Percentiles rank a stretch among this genome's conserved stretches.
Evolutionary conservation across 2,888 invertebrate genomes (phyloP).

Genomic region (Lucinisca nassula): DNA sequence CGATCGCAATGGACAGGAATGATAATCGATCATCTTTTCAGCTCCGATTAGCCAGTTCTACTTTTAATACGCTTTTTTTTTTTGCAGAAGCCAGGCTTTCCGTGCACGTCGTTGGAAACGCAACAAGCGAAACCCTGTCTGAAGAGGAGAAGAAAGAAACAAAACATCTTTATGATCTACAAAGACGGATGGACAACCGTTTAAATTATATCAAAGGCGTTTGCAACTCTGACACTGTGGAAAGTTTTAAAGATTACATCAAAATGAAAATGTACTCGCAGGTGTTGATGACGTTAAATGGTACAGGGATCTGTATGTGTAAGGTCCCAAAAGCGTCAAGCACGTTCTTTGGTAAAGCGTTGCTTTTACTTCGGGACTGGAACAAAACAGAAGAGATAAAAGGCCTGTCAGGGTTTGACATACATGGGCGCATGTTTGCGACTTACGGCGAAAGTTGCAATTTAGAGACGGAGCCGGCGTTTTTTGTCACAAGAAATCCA

Average conservation of each 20-base stretch:
- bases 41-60: neutral
- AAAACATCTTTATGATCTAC: neutral
- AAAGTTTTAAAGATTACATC: neutral
- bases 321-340: slow-evolving; percentile 54
- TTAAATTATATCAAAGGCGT: neutral
- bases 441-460: neutral
- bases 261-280: neutral
- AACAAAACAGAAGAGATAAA: slow-evolving; percentile 18
- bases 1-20: too few species aligned
- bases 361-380: slow-evolving; percentile 28
- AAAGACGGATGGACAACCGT: neutral
- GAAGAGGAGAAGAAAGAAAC: neutral
- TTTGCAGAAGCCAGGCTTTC: neutral
- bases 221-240: neutral
- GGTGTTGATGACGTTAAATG: neutral
- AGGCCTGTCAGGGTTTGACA: slow-evolving; percentile 31
- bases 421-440: slow-evolving; percentile 19
- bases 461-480: neutral
- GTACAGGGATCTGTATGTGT: slow-evolving; percentile 35
- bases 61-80: neutral
- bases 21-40: too few species aligned
- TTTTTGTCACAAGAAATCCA: slow-evolving; percentile 51
- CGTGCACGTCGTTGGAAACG: neutral
- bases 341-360: slow-evolving; percentile 32
- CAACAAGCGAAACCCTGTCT: neutral